These are phyloP conservation scores for Lepidostoma basale DNA, from an alignment of 1,140 invertebrate genomes.

Conservation along the genomic window DNA sequence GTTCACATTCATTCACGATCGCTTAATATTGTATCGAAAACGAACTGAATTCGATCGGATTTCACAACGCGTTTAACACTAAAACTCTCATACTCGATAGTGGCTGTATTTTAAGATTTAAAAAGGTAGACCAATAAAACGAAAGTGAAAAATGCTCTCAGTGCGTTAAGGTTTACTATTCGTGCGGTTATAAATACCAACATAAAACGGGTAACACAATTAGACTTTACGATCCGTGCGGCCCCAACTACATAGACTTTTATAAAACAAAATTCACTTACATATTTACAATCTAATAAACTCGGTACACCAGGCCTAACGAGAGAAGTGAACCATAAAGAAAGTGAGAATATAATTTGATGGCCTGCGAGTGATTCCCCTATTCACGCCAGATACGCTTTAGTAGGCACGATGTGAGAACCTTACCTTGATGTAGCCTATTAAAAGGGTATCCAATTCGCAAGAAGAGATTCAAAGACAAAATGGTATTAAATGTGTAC, in stretches of 20 bases:
- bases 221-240: constrained; percentile 1
- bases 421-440: no score
- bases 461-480: no score
- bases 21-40: background rate
- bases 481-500: no score
- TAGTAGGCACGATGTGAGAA: no score
- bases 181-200: constrained; percentile 2
- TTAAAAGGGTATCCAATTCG: no score
- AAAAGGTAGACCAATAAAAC: background rate
- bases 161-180: background rate
- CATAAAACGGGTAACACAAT: background rate
- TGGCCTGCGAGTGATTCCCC: no score
- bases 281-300: constrained; percentile 15
- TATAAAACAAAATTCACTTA: background rate
- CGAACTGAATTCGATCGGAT: background rate
- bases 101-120: background rate
- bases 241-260: background rate
- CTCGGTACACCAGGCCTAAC: background rate
- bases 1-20: constrained; percentile 15
- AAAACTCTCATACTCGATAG: background rate
- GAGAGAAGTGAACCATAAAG: background rate
- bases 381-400: no score
- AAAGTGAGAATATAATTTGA: no score
- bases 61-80: background rate
- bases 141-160: background rate